These are phyloP conservation scores for Desmophyllum pertusum DNA, from an alignment of 92 coral and sea anemone species.

Conservation along the genomic window DNA sequence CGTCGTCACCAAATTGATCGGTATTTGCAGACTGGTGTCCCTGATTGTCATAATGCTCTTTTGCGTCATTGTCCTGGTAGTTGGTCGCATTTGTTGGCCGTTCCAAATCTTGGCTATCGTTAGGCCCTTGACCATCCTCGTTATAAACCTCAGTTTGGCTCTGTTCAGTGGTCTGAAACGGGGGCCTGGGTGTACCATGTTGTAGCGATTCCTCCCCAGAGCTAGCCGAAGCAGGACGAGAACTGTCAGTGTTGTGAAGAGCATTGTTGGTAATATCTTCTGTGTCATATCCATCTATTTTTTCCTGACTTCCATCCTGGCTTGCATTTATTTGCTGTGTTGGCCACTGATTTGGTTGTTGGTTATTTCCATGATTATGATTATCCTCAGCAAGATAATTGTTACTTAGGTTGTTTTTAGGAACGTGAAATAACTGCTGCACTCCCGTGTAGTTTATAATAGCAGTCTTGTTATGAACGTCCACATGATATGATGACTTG, in stretches of 20 bases:
- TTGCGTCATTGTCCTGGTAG: background rate
- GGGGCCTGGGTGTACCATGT: background rate
- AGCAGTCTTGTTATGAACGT: background rate
- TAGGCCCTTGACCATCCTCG: background rate
- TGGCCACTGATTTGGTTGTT: background rate
- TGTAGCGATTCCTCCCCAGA: slow-evolving; percentile 2
- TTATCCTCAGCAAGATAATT: background rate
- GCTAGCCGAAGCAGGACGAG: background rate
- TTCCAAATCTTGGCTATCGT: background rate
- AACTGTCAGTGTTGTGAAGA: background rate
- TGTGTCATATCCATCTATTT: background rate
- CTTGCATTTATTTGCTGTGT: background rate
- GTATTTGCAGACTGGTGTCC: background rate
- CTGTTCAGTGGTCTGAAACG: background rate
- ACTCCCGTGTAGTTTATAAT: background rate
- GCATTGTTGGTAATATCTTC: background rate
- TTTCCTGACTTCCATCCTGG: background rate
- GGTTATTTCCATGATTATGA: background rate
- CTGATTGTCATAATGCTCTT: background rate
- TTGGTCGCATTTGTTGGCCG: background rate
- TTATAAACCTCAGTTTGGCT: background rate
- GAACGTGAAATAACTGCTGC: too few species aligned
- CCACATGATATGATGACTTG: background rate
- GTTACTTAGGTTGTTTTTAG: background rate
- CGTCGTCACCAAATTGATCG: background rate